Base-by-base conservation (phyloP, 2,113 vertebrate genomes). In the Stercorarius parasiticus region DNA sequence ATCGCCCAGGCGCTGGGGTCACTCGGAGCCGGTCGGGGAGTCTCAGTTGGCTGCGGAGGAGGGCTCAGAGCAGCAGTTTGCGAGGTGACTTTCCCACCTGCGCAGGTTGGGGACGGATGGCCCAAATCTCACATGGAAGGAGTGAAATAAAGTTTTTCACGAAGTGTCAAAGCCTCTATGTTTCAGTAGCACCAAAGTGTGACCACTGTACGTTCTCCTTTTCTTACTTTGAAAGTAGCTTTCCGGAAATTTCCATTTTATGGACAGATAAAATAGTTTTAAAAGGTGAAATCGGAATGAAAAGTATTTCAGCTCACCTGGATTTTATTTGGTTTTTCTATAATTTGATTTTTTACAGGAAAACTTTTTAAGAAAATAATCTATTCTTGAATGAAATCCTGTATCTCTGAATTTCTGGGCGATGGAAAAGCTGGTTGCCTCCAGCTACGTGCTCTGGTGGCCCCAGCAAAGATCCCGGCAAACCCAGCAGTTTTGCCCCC, bases 101-200 rank as follows among this genome's bases (percentile, higher is more conserved):
- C 5, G 3, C 5, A 1, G 56, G 21, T 3, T 23, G 32, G 69
- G 78, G 55, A 10, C 4, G 19, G 70, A 36, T 5, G 56, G 36
- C 20, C 65, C 76, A 36, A 10, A 25, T 67, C 66, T 64, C 65
- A 10, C 2, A 0, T 1, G 43, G 69, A 72, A 64, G 25, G n/a
- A 49, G 36, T 4, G 11, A 40, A 73, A 64, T 34, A 3, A 56
- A 82, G 26, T 50, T 79, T 71, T 45, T 71, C 4, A 2, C 2
- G 0, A 14, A 4, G 22, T 7, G 22, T 27, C 2, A 2, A 6
- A 82, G 65, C 42, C 27, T 1, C 18, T 5, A 3, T 0, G 1
- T 50, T 77, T 14, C 21, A 14, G 4, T 4, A 23, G 61, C 70
- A 62, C 50, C 38, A 0, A 45, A 34, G n/a, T 15, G 32, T 0